Base-by-base conservation (phyloP, 2,113 vertebrate genomes). In the Lethenteron camtschaticum region DNA sequence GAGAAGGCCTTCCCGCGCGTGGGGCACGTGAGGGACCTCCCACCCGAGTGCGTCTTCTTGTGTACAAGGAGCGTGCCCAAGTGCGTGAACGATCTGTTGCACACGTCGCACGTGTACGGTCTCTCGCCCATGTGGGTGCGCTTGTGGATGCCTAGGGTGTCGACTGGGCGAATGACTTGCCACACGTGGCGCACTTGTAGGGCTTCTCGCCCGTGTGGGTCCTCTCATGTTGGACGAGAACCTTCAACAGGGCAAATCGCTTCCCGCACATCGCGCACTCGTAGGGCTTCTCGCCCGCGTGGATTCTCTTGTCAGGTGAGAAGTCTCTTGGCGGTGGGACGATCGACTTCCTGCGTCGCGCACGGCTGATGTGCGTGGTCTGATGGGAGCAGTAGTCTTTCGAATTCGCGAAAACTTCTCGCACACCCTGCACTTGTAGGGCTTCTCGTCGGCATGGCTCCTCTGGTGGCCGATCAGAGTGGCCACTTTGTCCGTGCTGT, bases 221-320 rank as follows among this genome's bases (percentile, higher is more conserved):
- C 12, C 68, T 69, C 70, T 56, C 55, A 9, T 74, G 71, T 11
- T 70, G 71, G 63, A 70, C 68, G 16, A 14, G 70, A 70, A 63
- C 9, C 71, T 55, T 66, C 20, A 8, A n/a, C n/a, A 9, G n/a
- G n/a, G 63, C 24, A 24, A 66, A 66, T 66, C 63, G n/a, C 63
- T 66, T 66, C 63, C 8, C 63, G 63, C 63, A 66, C n/a, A 66
- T 9, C 3, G 10, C 24, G 63, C 63, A 66, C 63, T 8, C 24
- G 9, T 66, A 66, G n/a, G 63, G 8, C n/a, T 20, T n/a, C 63
- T 66, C 24, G n/a, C 63, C 63, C 63, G 63, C 10, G 63, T 11
- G 63, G 24, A 66, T 66, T 66, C 63, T n/a, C 63, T 66, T 20
- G 63, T 66, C 85, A 70, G 84, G 86, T 75, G 84, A 82, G 57